These are phyloP conservation scores for Lasioglossum villosulum DNA, from an alignment of 2,888 invertebrate species.

Conservation along the genomic window DNA sequence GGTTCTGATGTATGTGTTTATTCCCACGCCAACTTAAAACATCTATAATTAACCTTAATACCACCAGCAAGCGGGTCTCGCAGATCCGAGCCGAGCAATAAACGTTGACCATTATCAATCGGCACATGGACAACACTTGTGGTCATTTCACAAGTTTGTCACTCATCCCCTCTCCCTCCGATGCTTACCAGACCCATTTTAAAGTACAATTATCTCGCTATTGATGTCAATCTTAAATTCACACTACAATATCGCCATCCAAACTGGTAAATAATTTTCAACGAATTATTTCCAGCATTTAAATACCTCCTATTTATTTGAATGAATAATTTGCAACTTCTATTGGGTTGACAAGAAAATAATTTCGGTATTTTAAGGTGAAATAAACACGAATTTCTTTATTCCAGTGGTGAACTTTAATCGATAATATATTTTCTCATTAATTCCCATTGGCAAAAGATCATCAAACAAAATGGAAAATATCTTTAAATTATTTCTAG, in stretches of 20 bases:
- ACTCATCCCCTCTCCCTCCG: neutral
- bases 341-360: too few relatives aligned
- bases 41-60: neutral
- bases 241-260: too few relatives aligned
- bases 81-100: neutral
- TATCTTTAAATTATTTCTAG: too few relatives aligned
- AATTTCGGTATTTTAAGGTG: too few relatives aligned
- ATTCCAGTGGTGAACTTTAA: too few relatives aligned
- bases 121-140: neutral
- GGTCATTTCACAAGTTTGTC: neutral
- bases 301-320: too few relatives aligned
- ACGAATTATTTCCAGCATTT: too few relatives aligned
- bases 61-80: neutral
- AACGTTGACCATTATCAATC: neutral
- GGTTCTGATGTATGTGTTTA: neutral
- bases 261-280: neutral
- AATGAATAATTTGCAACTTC: too few relatives aligned
- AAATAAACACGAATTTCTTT: too few relatives aligned
- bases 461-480: too few relatives aligned
- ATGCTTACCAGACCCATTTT: neutral
- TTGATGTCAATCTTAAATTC: neutral
- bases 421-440: too few relatives aligned
- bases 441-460: too few relatives aligned
- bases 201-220: neutral
- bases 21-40: conserved; percentile 1